Conservation (phyloP, 2,113 vertebrate genomes). For the Scartelaos histophorus region DNA sequence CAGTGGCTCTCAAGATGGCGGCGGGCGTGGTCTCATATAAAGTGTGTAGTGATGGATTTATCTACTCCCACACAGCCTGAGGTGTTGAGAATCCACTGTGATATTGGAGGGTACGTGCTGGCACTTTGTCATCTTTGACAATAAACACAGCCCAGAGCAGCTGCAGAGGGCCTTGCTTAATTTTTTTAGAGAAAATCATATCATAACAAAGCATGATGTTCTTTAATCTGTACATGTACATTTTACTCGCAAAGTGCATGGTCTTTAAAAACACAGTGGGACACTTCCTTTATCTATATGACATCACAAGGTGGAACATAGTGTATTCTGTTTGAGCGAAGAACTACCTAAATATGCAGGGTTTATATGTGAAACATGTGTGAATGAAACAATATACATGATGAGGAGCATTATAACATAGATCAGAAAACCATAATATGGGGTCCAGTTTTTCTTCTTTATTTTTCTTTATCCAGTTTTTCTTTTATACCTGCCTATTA, state of each 20-base stretch:
- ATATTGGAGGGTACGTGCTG: not conserved
- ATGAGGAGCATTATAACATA: no score
- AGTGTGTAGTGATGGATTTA: conserved; percentile 62
- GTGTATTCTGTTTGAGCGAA: no score
- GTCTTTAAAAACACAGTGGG: no score
- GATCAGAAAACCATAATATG: no score
- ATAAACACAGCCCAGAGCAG: conserved; percentile 13
- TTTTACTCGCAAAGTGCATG: not conserved
- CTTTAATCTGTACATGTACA: not conserved
- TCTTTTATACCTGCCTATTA: no score
- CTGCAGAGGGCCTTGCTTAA: not conserved
- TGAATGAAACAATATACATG: no score
- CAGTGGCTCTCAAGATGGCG: conserved; percentile 41
- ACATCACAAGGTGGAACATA: no score
- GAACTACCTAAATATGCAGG: no score
- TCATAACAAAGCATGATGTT: not conserved
- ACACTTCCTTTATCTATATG: no score
- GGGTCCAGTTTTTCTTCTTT: no score
- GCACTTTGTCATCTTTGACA: conserved; percentile 35
- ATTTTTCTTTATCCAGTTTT: no score
- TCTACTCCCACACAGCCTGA: conserved; percentile 31
- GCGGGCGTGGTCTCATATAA: conserved; percentile 39
- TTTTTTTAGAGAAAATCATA: conserved; percentile 1
- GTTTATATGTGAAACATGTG: no score
- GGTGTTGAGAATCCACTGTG: conserved; percentile 18